phyloP scores from a whole-genome alignment of 2,113 vertebrate genomes.

The Oryzias melastigma region DNA sequence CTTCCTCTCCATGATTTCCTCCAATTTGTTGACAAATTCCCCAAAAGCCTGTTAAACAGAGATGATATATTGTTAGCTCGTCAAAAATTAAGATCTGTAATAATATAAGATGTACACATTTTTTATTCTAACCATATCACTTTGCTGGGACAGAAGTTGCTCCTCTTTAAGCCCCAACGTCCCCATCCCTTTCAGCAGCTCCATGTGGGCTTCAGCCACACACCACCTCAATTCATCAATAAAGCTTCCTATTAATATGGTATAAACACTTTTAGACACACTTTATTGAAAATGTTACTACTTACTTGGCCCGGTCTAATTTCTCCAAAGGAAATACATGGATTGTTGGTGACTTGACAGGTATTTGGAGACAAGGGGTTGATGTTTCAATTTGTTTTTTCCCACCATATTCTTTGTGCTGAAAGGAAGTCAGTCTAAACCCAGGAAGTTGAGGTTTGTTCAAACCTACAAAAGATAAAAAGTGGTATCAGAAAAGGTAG shows the following conservation, averaged over 20 bases:
- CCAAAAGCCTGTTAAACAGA: conserved; percentile 78
- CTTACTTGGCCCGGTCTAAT: conserved; percentile 51
- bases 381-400: no score
- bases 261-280: background rate
- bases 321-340: conserved; percentile 16
- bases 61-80: background rate
- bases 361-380: background rate
- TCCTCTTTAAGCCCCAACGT: conserved; percentile 79
- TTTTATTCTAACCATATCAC: conserved; percentile 75
- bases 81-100: background rate
- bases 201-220: conserved; percentile 78
- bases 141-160: conserved; percentile 77
- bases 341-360: background rate
- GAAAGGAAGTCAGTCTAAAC: no score
- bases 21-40: conserved; percentile 79
- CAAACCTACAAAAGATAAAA: no score
- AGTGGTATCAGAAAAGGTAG: no score
- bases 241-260: background rate
- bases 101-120: background rate
- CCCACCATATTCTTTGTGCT: no score
- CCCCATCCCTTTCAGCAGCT: conserved; percentile 85
- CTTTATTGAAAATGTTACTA: conserved; percentile 1
- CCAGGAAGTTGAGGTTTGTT: no score
- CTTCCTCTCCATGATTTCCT: conserved; percentile 83
- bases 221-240: conserved; percentile 66